Conservation (phyloP, 2,888 invertebrate species). For the Clostera curtula region DNA sequence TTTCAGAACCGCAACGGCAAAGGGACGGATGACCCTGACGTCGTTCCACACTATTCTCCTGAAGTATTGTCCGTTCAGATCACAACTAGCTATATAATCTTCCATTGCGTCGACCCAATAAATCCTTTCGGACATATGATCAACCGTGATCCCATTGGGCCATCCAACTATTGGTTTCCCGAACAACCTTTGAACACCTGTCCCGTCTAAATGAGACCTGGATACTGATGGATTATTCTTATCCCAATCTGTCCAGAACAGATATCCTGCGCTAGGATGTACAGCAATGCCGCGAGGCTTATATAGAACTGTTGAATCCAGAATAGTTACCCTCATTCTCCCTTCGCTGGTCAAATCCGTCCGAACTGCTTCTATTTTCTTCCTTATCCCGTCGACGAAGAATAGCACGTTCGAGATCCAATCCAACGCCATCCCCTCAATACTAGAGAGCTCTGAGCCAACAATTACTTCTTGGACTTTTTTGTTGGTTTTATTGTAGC, state of each 20-base stretch:
- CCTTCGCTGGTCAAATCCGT: conserved; percentile 76
- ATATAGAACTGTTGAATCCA: conserved; percentile 78
- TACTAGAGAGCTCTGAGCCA: conserved; percentile 82
- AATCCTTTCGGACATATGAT: conserved; percentile 85
- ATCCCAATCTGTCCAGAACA: conserved; percentile 94
- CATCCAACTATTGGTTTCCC: conserved; percentile 81
- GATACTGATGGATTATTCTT: conserved; percentile 84
- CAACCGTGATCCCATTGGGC: conserved; percentile 92
- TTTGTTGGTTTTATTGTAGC: conserved; percentile 82
- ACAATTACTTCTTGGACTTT: conserved; percentile 81
- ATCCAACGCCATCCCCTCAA: conserved; percentile 92
- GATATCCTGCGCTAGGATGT: conserved; percentile 85
- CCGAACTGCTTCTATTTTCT: conserved; percentile 87
- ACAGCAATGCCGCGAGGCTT: conserved; percentile 89
- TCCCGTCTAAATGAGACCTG: conserved; percentile 86
- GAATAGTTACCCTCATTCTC: conserved; percentile 84
- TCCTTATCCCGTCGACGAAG: conserved; percentile 87
- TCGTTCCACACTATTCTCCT: conserved; percentile 79
- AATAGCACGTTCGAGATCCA: conserved; percentile 91
- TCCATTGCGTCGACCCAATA: conserved; percentile 92
- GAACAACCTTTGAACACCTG: conserved; percentile 78
- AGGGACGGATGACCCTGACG: conserved; percentile 85
- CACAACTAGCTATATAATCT: conserved; percentile 86
- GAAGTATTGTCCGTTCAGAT: conserved; percentile 81
- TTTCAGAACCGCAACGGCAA: conserved; percentile 89